Conservation (phyloP, 2,888 invertebrate genomes). For the Ephialtes manifestator region DNA sequence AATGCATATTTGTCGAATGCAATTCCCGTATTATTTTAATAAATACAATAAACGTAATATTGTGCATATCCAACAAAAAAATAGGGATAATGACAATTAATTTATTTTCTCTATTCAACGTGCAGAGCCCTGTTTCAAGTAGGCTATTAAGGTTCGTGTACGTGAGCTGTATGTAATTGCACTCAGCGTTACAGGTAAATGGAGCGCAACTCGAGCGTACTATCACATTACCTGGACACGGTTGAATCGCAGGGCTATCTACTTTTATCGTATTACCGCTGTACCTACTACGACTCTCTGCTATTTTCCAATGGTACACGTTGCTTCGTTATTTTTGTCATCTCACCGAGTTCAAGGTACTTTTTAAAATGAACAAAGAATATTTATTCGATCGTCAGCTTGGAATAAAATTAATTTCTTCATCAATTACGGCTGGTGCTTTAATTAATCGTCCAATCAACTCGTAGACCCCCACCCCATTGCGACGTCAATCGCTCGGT, state of each 20-base stretch:
- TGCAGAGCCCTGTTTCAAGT: slow-evolving; percentile 1
- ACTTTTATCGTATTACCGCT: slow-evolving; percentile 57
- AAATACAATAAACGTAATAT: not conserved
- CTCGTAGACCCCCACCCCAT: not conserved
- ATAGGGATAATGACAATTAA: not conserved
- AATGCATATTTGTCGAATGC: not conserved
- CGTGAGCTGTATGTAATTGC: slow-evolving; percentile 62
- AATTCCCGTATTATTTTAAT: not conserved
- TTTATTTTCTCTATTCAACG: not conserved
- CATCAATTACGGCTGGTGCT: not conserved
- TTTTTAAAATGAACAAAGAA: slow-evolving; percentile 43
- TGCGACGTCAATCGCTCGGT: not conserved
- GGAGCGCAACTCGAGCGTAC: slow-evolving; percentile 55
- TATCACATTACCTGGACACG: slow-evolving; percentile 51
- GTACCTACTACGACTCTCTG: not conserved
- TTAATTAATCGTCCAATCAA: slow-evolving; percentile 9
- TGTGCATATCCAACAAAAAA: not conserved
- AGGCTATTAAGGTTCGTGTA: slow-evolving; percentile 30
- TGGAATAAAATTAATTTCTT: slow-evolving; percentile 44
- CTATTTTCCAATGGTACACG: slow-evolving; percentile 33
- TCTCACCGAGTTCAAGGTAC: slow-evolving; percentile 12
- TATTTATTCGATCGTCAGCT: slow-evolving; percentile 14
- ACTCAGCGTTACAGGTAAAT: slow-evolving; percentile 60
- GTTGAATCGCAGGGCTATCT: slow-evolving; percentile 50
- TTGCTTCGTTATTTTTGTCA: slow-evolving; percentile 15